phyloP scores from a whole-genome alignment of 1,140 invertebrate genomes.

The Hesperophylax magnus region DNA sequence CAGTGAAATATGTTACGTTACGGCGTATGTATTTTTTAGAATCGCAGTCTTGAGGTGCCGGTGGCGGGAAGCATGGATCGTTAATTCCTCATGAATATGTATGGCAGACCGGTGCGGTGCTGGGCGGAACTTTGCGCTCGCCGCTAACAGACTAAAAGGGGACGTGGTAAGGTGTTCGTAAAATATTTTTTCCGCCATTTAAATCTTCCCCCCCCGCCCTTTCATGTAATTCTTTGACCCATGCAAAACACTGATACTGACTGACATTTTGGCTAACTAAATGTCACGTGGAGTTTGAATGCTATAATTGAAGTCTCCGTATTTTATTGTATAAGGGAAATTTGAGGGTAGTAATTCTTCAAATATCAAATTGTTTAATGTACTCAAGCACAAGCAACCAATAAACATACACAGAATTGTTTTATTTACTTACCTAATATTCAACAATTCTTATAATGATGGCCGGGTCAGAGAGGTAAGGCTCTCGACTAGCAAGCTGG shows the following conservation, averaged over 20 bases:
- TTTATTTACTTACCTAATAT: too few relatives aligned
- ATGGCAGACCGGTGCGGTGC: not conserved
- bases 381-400: too few relatives aligned
- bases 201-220: not conserved
- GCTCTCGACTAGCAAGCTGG: too few relatives aligned
- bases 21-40: not conserved
- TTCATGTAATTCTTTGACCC: constrained; percentile 7
- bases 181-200: constrained; percentile 17
- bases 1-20: too few relatives aligned
- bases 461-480: too few relatives aligned
- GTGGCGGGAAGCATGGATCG: constrained; percentile 16
- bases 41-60: constrained; percentile 21
- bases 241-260: constrained; percentile 6
- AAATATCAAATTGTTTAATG: too few relatives aligned
- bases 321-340: too few relatives aligned
- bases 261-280: constrained; percentile 6
- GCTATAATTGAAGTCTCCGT: too few relatives aligned
- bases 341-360: too few relatives aligned
- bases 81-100: constrained; percentile 33
- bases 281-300: constrained; percentile 6
- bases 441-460: too few relatives aligned
- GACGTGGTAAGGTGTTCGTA: constrained; percentile 16
- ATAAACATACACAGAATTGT: too few relatives aligned
- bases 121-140: constrained; percentile 6
- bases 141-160: constrained; percentile 22